phyloP scores from a whole-genome alignment of 2,797 vertebrate species.

The Geotrypetes seraphini region DNA sequence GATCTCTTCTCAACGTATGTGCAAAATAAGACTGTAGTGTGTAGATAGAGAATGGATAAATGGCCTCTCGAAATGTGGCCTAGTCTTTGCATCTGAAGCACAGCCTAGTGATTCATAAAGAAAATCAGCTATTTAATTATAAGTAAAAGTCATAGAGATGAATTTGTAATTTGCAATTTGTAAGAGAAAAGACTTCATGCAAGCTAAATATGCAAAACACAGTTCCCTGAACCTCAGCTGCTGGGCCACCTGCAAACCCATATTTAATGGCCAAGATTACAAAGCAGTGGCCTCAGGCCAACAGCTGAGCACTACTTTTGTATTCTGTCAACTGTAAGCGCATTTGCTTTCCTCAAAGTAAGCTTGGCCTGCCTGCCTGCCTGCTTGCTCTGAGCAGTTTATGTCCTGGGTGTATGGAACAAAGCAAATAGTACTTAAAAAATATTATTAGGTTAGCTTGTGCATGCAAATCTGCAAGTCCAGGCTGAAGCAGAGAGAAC shows the following conservation, averaged over 20 bases:
- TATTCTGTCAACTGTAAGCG: constrained; percentile 62
- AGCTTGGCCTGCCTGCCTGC: constrained; percentile 36
- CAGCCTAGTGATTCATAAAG: constrained; percentile 29
- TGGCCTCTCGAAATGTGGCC: no score
- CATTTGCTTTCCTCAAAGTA: constrained; percentile 61
- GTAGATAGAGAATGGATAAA: no score
- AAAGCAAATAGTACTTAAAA: constrained; percentile 41
- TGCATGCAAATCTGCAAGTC: constrained; percentile 28
- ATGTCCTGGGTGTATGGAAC: constrained; percentile 44
- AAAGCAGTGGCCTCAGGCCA: constrained; percentile 58
- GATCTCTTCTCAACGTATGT: no score
- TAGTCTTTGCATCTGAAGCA: constrained; percentile 20
- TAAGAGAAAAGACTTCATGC: constrained; percentile 32
- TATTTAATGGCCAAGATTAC: constrained; percentile 62
- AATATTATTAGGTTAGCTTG: constrained; percentile 27
- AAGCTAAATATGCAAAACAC: constrained; percentile 56
- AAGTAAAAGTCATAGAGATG: constrained; percentile 37
- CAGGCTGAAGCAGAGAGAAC: no score
- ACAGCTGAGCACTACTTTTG: constrained; percentile 50
- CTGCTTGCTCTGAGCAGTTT: constrained; percentile 47
- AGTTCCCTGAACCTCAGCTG: constrained; percentile 48
- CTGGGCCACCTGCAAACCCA: constrained; percentile 59
- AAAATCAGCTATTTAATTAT: constrained; percentile 34
- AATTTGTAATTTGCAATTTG: constrained; percentile 47
- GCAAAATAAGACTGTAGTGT: no score